Percentiles rank a stretch among this genome's conserved stretches.
Conservation (phyloP, 2,113 vertebrate species). For the Apteryx owenii region DNA sequence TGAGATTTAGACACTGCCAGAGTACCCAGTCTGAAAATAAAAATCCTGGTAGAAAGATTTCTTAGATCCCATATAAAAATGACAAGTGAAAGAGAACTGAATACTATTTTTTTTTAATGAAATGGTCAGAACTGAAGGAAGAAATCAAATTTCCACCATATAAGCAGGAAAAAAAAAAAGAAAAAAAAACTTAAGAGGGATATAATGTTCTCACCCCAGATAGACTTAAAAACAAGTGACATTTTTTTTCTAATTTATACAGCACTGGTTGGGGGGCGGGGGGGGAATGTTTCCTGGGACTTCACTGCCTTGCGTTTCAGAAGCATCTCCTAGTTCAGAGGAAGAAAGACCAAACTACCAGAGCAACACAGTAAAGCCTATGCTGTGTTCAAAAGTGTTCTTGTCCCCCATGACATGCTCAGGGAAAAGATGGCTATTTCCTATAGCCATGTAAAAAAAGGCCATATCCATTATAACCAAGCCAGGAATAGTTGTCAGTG, state of each 20-base stretch:
- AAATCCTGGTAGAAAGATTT: background rate
- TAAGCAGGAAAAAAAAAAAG: background rate
- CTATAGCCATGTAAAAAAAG: background rate
- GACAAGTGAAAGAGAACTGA: background rate
- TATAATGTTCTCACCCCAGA: background rate
- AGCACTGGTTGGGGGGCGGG: background rate
- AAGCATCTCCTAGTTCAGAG: background rate
- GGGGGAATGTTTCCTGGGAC: background rate
- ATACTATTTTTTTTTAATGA: no score
- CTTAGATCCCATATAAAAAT: background rate
- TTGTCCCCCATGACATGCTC: rapidly evolving
- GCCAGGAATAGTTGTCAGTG: background rate
- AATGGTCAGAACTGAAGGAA: background rate
- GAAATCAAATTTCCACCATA: background rate
- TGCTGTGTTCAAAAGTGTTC: background rate
- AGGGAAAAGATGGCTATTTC: background rate
- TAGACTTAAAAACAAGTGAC: background rate
- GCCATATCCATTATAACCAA: background rate
- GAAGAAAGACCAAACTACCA: background rate
- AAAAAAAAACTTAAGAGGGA: background rate
- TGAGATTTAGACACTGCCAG: background rate
- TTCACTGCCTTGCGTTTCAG: background rate
- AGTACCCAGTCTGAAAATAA: background rate
- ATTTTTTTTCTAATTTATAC: background rate
- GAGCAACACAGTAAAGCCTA: background rate